Conservation (phyloP, 2,797 vertebrate genomes). For the Coregonus suidteri region DNA sequence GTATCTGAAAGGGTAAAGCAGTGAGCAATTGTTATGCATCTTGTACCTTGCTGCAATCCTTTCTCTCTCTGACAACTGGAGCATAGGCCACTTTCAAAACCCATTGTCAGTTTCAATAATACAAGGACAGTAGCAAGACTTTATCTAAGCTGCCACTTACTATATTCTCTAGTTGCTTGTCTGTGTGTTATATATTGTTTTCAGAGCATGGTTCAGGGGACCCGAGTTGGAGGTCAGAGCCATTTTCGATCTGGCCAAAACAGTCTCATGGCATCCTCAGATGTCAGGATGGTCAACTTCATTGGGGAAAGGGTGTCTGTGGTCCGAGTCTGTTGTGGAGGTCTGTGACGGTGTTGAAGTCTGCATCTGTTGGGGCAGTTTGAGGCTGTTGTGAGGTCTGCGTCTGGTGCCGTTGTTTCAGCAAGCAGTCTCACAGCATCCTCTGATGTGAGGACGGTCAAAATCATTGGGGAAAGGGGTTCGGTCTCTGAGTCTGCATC, state of each 20-base stretch:
- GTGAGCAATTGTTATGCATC: neutral
- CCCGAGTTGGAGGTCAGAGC: neutral
- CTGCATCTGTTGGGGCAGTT: no score
- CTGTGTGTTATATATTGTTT: neutral
- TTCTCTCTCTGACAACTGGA: neutral
- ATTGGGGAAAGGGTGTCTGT: no score
- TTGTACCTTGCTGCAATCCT: neutral
- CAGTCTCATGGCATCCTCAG: no score
- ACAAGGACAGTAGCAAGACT: neutral
- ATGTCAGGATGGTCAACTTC: no score
- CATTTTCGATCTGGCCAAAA: neutral
- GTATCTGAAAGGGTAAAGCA: conserved; percentile 1
- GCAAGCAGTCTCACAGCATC: conserved; percentile 9
- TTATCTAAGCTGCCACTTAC: neutral
- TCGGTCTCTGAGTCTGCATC: neutral
- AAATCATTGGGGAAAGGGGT: conserved; percentile 1
- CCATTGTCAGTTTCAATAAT: conserved; percentile 1
- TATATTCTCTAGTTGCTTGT: neutral
- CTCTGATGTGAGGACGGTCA: conserved; percentile 11
- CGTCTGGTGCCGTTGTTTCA: no score
- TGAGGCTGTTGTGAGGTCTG: no score
- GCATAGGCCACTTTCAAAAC: neutral
- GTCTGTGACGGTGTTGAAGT: neutral
- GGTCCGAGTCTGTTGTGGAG: no score
- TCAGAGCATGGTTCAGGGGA: neutral